Evolutionary conservation across 2,888 invertebrate genomes (phyloP), one percentile per base, ranked within the genome.

Genomic region (Pardosa pseudoannulata): DNA sequence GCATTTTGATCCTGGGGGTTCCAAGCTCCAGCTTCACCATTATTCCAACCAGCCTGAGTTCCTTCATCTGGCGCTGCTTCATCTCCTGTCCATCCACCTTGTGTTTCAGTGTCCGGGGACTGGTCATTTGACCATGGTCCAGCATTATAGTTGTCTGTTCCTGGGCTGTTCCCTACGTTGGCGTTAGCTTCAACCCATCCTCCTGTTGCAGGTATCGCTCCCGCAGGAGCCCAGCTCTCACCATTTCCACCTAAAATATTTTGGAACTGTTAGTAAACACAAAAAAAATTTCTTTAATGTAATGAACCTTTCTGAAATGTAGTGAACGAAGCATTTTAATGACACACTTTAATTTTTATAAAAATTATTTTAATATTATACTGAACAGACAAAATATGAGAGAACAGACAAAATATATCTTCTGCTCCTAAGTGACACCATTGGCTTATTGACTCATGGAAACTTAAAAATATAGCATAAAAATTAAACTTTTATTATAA

Each of bases 41-140:
- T 74, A 64, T 31, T 16, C 72, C 76, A 76, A 2, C 71, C 78
- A 1, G 16, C 72, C n/a, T 31, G 64, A 6, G 68, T 32, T n/a
- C 64, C 64, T 7, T 74, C 19, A 11, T 67, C 39, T 1, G 68
- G 19, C 1, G 62, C 36, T 16, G 1, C 32, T 23, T 76, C 71
- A 29, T 83, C 78, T 1, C 19, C 73, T 3, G 36, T 19, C 76
- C 78, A 83, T n/a, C 64, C 78, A 28, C 31, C 83, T 56, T 83
- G 76, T 1, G 50, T 16, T n/a, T 73, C 78, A 16, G 68, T 64
- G 7, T 65, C 39, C 1, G 67, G n/a, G 3, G 83, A 50, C 41
- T 83, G 72, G 6, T 78, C 78, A 2, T 83, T 67, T 7, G 67
- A 27, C 78, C 78, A 83, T 0, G 56, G 72, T 16, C 41, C 83